Percentiles rank a stretch among this genome's conserved stretches.
phyloP scores from a whole-genome alignment of 2,888 invertebrate species.

The Eueremaeus valkanovi region DNA sequence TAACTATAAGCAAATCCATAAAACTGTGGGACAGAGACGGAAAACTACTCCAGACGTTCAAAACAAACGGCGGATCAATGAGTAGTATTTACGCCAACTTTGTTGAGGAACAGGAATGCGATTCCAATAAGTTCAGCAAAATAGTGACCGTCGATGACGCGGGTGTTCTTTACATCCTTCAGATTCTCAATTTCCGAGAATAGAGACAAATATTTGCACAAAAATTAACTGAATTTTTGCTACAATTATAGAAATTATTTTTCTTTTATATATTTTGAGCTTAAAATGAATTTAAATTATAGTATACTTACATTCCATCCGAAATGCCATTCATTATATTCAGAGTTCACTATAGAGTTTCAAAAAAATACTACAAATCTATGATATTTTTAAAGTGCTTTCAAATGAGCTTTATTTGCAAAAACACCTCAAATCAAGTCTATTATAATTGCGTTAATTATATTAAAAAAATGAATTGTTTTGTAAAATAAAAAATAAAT shows the following conservation, averaged over 20 bases:
- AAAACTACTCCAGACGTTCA: constrained; percentile 53
- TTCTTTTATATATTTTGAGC: too few species aligned
- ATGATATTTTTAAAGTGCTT: not conserved
- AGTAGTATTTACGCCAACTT: constrained; percentile 8
- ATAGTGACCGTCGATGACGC: constrained; percentile 62
- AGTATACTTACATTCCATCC: not conserved
- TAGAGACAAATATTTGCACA: not conserved
- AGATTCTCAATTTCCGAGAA: not conserved
- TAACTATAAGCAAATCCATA: constrained; percentile 41
- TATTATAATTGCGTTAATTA: too few species aligned
- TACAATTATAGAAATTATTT: too few species aligned
- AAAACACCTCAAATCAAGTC: not conserved
- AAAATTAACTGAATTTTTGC: not conserved
- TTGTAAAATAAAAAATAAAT: not conserved
- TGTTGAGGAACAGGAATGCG: not conserved
- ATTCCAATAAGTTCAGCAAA: constrained; percentile 49
- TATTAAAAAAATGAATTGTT: not conserved
- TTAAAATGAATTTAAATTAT: too few species aligned
- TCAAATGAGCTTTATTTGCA: not conserved
- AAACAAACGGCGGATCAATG: constrained; percentile 51
- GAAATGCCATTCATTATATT: not conserved
- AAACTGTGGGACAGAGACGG: constrained; percentile 43
- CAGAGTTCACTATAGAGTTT: too few species aligned
- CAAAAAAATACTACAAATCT: not conserved
- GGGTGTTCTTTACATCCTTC: constrained; percentile 61